Evolutionary conservation across 2,888 invertebrate genomes (phyloP).

Genomic region (Periphyllus acericola): DNA sequence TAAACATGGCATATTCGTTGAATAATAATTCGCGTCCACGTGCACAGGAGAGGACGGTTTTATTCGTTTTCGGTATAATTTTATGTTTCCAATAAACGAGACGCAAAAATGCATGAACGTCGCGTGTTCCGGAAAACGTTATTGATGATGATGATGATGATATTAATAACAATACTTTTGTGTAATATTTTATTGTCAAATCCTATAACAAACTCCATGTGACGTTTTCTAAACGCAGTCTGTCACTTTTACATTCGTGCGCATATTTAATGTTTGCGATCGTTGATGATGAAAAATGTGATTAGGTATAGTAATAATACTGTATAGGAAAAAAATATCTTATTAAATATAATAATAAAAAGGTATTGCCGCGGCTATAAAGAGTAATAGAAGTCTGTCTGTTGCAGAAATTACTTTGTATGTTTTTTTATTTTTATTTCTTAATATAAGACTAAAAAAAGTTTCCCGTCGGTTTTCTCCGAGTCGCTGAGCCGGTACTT

Average conservation of each 20-base stretch:
- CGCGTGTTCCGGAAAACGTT: neutral
- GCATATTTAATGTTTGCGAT: neutral
- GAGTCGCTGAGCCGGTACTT: conserved; percentile 35
- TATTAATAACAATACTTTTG: neutral
- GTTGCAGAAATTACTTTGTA: conserved; percentile 20
- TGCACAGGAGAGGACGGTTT: neutral
- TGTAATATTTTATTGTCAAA: neutral
- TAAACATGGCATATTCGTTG: too few relatives aligned
- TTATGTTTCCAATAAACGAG: neutral
- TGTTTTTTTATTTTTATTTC: conserved; percentile 2
- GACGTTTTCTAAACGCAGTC: neutral
- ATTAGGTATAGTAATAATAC: neutral
- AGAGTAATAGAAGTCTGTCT: conserved; percentile 12
- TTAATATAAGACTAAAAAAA: conserved; percentile 33
- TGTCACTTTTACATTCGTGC: neutral
- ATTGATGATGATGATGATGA: too few relatives aligned
- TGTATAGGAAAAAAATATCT: neutral
- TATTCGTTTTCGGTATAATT: neutral
- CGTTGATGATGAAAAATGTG: neutral
- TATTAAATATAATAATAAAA: neutral
- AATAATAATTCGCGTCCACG: too few relatives aligned
- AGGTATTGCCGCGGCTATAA: neutral
- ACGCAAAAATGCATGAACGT: neutral
- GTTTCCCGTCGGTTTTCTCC: neutral
- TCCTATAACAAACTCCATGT: neutral